Evolutionary conservation across 2,797 vertebrate species (phyloP), one percentile per base, ranked within the genome.

Genomic region (Hapalemur alaotrensis): DNA sequence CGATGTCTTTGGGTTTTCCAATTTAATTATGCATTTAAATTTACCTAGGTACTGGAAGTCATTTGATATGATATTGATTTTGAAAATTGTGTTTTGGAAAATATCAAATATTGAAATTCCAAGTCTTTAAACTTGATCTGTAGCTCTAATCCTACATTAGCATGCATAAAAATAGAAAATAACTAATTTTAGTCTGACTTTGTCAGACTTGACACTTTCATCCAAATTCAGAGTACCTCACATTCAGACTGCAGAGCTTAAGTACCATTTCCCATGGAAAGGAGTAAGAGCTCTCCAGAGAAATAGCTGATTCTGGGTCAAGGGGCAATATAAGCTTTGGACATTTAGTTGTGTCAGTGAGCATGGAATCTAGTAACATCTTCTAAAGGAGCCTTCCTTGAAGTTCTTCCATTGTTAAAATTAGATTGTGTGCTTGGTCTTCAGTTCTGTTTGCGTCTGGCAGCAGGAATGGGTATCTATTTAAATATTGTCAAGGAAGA

Each of bases 1-100:
- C 30, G 18, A 75, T 89, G 93, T 83, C 35, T 73, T 54, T 69
- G 35, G 28, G 0, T 57, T 96, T 97, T 92, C 23, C 32, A 20
- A 54, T 89, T 93, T 81, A 92, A 41, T 92, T 61, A 50, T 54
- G 61, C 28, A 70, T 83, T 79, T 84, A 90, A 87, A 38, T 70
- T 76, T 52, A 48, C 76, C 17, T 28, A 70, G 78, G n/a, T 70
- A 35, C 59, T 59, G 13, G 54, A 90, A 72, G 18, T 87, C 63
- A 70, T 69, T 93, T 63, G 86, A 35, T 61, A 89, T 81, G 54
- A 28, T 41, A 50, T 4, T 43, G 54, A 88, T 38, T 92, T 20
- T 76, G 43, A 69, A 87, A 57, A 79, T 30, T 52, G 2, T 38
- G 0, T 70, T 87, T 78, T n/a, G 22, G 38, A 81, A 89, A 67